Base-by-base conservation (phyloP, 1,140 invertebrate genomes). In the Drosophila arawakana region DNA sequence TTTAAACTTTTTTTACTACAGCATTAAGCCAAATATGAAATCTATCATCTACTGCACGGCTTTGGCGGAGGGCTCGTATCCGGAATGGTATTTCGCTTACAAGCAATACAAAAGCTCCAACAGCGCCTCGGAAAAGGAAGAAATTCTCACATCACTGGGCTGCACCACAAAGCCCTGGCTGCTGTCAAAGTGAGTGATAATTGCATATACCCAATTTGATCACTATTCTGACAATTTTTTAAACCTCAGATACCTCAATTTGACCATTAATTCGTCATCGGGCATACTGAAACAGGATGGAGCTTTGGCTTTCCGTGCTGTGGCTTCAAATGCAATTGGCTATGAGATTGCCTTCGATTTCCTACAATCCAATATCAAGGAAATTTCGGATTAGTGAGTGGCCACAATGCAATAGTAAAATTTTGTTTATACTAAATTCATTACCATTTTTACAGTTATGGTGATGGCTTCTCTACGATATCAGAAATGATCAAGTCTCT, bases 71-170 rank as follows among this genome's bases (percentile, higher is more conserved):
- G 94, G 94, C 2, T 88, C 90, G 15, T 81, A 81, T 6, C 73
- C 89, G 2, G 94, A 95, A 76, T 95, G 94, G 93, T 55, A 94
- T 1, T 95, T 94, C 65, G 83, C 95, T 10, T 94, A 93, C 81
- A 63, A 93, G 4, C 91, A 91, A 37, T 95, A 95, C 74, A 91
- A 92, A 49, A 73, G 89, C 0, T 93, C 93, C 0, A 91, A 93
- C 39, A 94, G 94, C 62, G 93, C 94, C 0, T 93, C 94, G 0
- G 94, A 95, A 61, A 94, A 94, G 91, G 93, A 94, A 10, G 92
- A 94, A n/a, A 94, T 95, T n/a, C 86, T 95, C 0, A 89, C 93
- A 0, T 93, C 94, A 2, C 92, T 95, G 1, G 94, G 93, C 2
- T 95, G 95, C 79, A 94, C 94, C 4, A 93, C 65, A 41, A 89